Evolutionary conservation across 2,888 invertebrate genomes (phyloP).

Genomic region (Hemicrepidius hirtus): DNA sequence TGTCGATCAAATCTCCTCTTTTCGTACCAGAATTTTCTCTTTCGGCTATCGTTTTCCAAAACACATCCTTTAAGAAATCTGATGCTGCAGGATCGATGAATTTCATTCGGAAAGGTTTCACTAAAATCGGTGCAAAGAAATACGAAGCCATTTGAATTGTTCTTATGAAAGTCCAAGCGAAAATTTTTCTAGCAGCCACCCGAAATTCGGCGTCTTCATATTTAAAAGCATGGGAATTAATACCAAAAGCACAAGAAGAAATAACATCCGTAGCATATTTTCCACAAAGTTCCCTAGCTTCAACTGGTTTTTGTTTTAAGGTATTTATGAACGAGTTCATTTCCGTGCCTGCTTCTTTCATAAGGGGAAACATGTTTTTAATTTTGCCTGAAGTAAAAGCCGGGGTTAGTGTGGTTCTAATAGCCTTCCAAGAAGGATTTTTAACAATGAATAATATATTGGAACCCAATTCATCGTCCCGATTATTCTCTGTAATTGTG

Average conservation of each 20-base stretch:
- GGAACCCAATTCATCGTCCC: slow-evolving; percentile 69
- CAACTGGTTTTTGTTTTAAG: slow-evolving; percentile 56
- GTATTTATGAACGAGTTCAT: slow-evolving; percentile 65
- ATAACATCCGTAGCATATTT: slow-evolving; percentile 72
- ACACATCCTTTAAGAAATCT: slow-evolving; percentile 61
- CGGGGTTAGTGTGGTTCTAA: slow-evolving; percentile 73
- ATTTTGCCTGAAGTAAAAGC: slow-evolving; percentile 74
- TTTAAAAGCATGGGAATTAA: slow-evolving; percentile 68
- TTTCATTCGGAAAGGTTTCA: slow-evolving; percentile 58
- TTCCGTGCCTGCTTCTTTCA: slow-evolving; percentile 66
- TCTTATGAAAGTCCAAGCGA: slow-evolving; percentile 62
- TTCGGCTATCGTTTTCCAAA: slow-evolving; percentile 61
- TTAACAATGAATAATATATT: slow-evolving; percentile 69
- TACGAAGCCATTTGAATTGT: slow-evolving; percentile 59
- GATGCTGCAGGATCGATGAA: slow-evolving; percentile 60
- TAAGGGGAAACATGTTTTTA: slow-evolving; percentile 72
- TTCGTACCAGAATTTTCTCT: slow-evolving; percentile 55
- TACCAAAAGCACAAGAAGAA: slow-evolving; percentile 71
- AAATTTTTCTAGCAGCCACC: slow-evolving; percentile 63
- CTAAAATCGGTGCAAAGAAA: slow-evolving; percentile 60
- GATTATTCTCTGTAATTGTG: slow-evolving; percentile 68
- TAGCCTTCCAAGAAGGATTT: slow-evolving; percentile 73
- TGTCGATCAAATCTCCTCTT: slow-evolving; percentile 66
- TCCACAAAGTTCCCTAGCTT: slow-evolving; percentile 65
- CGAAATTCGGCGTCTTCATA: slow-evolving; percentile 67